Conservation (phyloP, 2,797 vertebrate genomes). For the Steatocranus sp. region DNA sequence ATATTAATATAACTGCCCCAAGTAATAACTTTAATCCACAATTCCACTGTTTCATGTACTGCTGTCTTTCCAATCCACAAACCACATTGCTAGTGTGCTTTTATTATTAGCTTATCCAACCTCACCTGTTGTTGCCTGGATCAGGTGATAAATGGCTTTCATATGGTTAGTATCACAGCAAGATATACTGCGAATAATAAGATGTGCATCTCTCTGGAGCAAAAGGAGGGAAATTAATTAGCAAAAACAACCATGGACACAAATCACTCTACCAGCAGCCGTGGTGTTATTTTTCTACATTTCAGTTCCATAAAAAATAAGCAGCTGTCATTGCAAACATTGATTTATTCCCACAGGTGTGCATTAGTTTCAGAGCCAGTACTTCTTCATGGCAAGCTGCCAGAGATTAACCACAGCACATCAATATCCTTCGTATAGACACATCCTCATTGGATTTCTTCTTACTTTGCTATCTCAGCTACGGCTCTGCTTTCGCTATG, state of each 20-base stretch:
- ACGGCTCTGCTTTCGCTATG: slow-evolving; percentile 15
- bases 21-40: background rate
- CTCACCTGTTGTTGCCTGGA: slow-evolving; percentile 2
- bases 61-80: background rate
- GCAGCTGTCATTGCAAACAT: slow-evolving; percentile 33
- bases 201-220: background rate
- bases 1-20: slow-evolving; percentile 3
- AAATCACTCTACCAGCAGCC: slow-evolving; percentile 34
- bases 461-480: slow-evolving; percentile 41
- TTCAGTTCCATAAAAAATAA: slow-evolving; percentile 36
- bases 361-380: slow-evolving; percentile 36
- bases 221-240: slow-evolving; percentile 32
- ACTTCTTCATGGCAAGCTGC: slow-evolving; percentile 35
- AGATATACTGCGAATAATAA: slow-evolving; percentile 22
- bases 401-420: slow-evolving; percentile 55
- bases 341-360: slow-evolving; percentile 63
- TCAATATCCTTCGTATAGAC: slow-evolving; percentile 47
- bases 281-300: slow-evolving; percentile 24
- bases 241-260: slow-evolving; percentile 14
- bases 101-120: background rate
- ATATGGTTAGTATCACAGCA: slow-evolving; percentile 4
- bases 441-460: slow-evolving; percentile 26
- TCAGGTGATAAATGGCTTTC: slow-evolving; percentile 32
- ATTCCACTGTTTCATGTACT: background rate
- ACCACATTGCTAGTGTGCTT: background rate